phyloP scores from a whole-genome alignment of 2,888 invertebrate genomes.

The Lasiommata megera region DNA sequence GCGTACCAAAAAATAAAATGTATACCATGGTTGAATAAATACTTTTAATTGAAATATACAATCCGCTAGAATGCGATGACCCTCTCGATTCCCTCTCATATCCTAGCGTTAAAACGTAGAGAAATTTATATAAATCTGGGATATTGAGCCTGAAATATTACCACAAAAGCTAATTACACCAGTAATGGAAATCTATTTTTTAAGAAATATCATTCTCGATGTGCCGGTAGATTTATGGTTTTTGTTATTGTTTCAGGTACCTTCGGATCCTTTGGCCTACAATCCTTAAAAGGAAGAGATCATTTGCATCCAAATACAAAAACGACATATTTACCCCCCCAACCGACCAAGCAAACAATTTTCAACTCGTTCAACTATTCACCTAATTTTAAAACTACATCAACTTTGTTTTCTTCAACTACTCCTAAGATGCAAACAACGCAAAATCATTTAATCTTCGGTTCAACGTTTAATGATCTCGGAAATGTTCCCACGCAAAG shows the following conservation, averaged over 20 bases:
- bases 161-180: too few species aligned
- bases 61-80: too few species aligned
- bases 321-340: slow-evolving; percentile 64
- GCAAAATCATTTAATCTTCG: slow-evolving; percentile 60
- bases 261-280: slow-evolving; percentile 82
- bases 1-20: too few species aligned
- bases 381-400: slow-evolving; percentile 61
- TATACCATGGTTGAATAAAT: too few species aligned
- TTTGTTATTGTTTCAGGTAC: slow-evolving; percentile 64
- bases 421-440: slow-evolving; percentile 62
- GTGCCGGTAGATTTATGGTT: too few species aligned
- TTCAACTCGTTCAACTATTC: slow-evolving; percentile 66
- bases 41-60: too few species aligned
- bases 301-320: slow-evolving; percentile 64
- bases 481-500: slow-evolving; percentile 74
- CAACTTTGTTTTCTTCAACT: slow-evolving; percentile 49
- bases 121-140: too few species aligned
- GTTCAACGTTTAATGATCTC: slow-evolving; percentile 59
- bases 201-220: too few species aligned
- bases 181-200: too few species aligned
- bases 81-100: too few species aligned
- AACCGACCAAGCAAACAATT: slow-evolving; percentile 65
- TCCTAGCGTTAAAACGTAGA: too few species aligned
- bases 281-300: slow-evolving; percentile 76
- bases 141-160: too few species aligned